Conservation (phyloP, 2,888 invertebrate species). For the Brachyptera risi region DNA sequence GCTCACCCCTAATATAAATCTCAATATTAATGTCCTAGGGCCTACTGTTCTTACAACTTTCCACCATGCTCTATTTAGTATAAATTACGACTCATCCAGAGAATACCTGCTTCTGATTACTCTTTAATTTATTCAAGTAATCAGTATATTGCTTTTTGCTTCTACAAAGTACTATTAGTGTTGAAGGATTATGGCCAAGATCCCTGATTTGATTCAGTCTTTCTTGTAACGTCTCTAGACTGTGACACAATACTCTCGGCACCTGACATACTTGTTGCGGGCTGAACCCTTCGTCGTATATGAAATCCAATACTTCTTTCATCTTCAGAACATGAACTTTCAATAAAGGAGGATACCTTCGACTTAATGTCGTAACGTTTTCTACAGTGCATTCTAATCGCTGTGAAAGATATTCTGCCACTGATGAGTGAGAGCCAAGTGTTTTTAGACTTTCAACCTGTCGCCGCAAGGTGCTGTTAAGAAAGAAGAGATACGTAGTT, state of each 20-base stretch:
- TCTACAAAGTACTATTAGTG: constrained; percentile 54
- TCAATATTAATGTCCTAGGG: no score
- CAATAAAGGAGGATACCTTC: constrained; percentile 51
- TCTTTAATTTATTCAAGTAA: constrained; percentile 11
- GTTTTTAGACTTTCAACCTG: constrained; percentile 46
- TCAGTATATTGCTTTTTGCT: constrained; percentile 49
- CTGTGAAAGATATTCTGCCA: constrained; percentile 52
- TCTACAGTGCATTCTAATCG: constrained; percentile 49
- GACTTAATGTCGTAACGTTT: constrained; percentile 49
- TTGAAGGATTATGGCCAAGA: constrained; percentile 48
- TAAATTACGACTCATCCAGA: no score
- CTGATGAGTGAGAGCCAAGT: constrained; percentile 50
- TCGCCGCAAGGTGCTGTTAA: constrained; percentile 43
- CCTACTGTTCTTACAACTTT: no score
- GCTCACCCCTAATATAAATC: no score
- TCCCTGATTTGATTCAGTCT: constrained; percentile 50
- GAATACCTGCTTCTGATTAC: background rate
- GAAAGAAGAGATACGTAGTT: constrained; percentile 15
- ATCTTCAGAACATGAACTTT: constrained; percentile 56
- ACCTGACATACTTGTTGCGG: constrained; percentile 52
- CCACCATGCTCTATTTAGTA: no score
- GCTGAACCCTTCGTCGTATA: constrained; percentile 51
- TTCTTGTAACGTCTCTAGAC: constrained; percentile 52
- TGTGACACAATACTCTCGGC: constrained; percentile 53
- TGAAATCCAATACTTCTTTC: constrained; percentile 56